Evolutionary conservation across 2,888 invertebrate species (phyloP).

Genomic region (Orthonevra nobilis): DNA sequence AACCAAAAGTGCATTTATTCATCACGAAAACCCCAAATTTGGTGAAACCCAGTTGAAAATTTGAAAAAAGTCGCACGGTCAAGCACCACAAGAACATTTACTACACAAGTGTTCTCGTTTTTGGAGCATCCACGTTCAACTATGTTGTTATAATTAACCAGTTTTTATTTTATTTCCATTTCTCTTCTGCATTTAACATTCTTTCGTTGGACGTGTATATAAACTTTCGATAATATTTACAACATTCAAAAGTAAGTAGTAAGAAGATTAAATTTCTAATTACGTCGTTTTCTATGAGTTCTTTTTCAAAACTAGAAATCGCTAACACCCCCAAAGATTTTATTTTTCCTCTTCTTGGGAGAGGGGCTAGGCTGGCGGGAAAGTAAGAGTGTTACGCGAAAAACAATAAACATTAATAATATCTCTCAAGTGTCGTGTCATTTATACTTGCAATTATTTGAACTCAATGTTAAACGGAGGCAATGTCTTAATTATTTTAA

Average conservation of each 20-base stretch:
- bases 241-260: conserved; percentile 41
- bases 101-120: conserved; percentile 39
- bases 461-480: conserved; percentile 18
- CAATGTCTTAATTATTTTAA: conserved; percentile 52
- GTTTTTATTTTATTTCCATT: conserved; percentile 31
- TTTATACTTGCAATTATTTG: conserved; percentile 20
- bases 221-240: background rate
- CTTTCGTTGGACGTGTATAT: conserved; percentile 9
- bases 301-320: conserved; percentile 34
- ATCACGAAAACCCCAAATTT: background rate
- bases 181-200: conserved; percentile 18
- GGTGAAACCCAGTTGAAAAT: conserved; percentile 14
- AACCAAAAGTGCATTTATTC: conserved; percentile 6
- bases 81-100: conserved; percentile 5
- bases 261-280: conserved; percentile 3
- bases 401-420: conserved; percentile 35
- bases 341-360: conserved; percentile 8
- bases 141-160: conserved; percentile 50
- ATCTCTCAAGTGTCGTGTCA: conserved; percentile 21
- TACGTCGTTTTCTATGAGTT: conserved; percentile 33
- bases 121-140: conserved; percentile 35
- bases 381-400: conserved; percentile 33
- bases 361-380: conserved; percentile 8
- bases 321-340: conserved; percentile 40
- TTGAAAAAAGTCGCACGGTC: background rate